These are phyloP conservation scores for Doris montereyensis DNA, from an alignment of 2,888 invertebrate genomes.

Conservation along the genomic window DNA sequence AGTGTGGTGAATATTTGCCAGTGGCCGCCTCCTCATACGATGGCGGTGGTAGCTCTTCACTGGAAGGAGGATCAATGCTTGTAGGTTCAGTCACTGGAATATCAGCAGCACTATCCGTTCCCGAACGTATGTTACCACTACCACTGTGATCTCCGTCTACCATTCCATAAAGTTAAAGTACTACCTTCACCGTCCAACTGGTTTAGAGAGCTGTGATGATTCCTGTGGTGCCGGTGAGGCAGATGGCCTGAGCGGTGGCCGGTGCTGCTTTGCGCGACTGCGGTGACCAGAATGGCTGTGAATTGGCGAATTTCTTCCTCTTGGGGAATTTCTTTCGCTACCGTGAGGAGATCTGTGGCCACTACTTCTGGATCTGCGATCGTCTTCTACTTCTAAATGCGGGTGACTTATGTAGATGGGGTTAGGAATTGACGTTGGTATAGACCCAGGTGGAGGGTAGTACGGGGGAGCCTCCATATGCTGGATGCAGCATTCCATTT, in stretches of 20 bases:
- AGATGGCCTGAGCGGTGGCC: too few species aligned
- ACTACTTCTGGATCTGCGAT: constrained; percentile 26
- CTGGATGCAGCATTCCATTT: constrained; percentile 30
- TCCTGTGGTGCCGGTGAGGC: neutral
- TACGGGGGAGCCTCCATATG: too few species aligned
- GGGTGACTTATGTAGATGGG: neutral
- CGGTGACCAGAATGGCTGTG: too few species aligned
- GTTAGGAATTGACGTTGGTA: neutral
- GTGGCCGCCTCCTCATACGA: constrained; percentile 33
- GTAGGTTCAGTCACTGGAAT: neutral
- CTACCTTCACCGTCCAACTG: constrained; percentile 11
- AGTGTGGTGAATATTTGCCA: constrained; percentile 24
- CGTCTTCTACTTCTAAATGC: constrained; percentile 5
- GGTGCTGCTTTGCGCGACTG: too few species aligned
- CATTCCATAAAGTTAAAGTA: constrained; percentile 33
- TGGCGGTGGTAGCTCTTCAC: constrained; percentile 31
- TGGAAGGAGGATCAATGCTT: too few species aligned
- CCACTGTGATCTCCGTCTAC: constrained; percentile 25
- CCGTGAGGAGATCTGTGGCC: constrained; percentile 13
- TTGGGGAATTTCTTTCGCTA: constrained; percentile 1
- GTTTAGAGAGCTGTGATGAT: too few species aligned
- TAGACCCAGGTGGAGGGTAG: neutral
- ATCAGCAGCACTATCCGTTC: too few species aligned
- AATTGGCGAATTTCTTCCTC: too few species aligned
- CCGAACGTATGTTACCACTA: neutral